A percentile compares a stretch with the other conserved stretches of the same genome.
Evolutionary conservation across 2,113 vertebrate species (phyloP).

Genomic region (Cyprinodon tularosa): DNA sequence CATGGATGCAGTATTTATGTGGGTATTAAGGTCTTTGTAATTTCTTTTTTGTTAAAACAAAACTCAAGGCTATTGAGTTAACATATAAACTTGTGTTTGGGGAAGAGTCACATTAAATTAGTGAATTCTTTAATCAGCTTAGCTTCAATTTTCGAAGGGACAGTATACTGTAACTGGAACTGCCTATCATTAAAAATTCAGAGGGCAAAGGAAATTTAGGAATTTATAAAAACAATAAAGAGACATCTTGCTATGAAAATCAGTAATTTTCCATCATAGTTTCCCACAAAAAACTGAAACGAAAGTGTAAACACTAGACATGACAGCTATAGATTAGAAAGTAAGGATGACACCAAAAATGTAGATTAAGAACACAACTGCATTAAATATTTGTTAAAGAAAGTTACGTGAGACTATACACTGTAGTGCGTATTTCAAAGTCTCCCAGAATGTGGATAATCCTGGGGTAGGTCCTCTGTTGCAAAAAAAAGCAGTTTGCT

Average conservation of each 20-base stretch:
- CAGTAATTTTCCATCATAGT: conserved; percentile 1
- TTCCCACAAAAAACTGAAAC: background rate
- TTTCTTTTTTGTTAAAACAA: conserved; percentile 30
- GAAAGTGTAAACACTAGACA: background rate
- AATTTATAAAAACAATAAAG: background rate
- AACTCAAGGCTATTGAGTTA: conserved; percentile 32
- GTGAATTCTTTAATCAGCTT: conserved; percentile 36
- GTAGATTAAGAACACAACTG: background rate
- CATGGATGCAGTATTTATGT: conserved; percentile 18
- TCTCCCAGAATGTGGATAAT: no score
- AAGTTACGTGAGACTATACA: background rate
- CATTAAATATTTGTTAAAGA: background rate
- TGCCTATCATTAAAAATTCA: conserved; percentile 53
- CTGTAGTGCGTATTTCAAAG: background rate
- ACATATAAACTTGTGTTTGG: conserved; percentile 10
- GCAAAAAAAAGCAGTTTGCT: no score
- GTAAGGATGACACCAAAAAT: background rate
- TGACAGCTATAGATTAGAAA: background rate
- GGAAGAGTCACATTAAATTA: conserved; percentile 39
- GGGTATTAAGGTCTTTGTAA: conserved; percentile 27
- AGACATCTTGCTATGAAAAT: background rate
- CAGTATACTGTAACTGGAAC: conserved; percentile 60
- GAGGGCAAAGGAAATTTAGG: conserved; percentile 20
- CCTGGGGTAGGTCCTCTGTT: no score
- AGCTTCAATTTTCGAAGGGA: conserved; percentile 32